A percentile compares a stretch with the other conserved stretches of the same genome.
These are phyloP conservation scores for Mormyrops attenuatus DNA, from an alignment of 2,797 vertebrate species.

Conservation along the genomic window DNA sequence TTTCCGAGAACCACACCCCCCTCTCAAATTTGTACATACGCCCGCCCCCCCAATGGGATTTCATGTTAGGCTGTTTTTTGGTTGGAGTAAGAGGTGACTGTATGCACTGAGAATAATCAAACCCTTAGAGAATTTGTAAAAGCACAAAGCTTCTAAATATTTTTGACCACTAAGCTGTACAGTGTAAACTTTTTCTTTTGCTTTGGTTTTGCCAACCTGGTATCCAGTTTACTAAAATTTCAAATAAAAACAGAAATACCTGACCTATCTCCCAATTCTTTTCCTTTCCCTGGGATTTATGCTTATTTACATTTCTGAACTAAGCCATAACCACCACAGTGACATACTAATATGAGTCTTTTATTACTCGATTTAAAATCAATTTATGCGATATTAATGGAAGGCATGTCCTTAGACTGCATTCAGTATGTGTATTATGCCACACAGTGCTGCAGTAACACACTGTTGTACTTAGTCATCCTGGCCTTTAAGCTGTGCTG, in stretches of 20 bases:
- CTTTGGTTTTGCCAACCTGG: constrained; percentile 9
- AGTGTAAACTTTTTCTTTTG: constrained; percentile 14
- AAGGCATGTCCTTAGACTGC: neutral
- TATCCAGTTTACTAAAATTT: constrained; percentile 10
- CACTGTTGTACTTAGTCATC: neutral
- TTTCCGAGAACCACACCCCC: constrained; percentile 29
- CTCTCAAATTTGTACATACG: constrained; percentile 17
- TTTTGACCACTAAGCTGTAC: constrained; percentile 10
- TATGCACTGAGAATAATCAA: neutral
- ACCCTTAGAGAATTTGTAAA: neutral
- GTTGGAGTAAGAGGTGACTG: neutral
- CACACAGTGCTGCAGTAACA: neutral
- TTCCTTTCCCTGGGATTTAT: neutral
- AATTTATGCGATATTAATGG: neutral
- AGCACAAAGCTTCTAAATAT: neutral
- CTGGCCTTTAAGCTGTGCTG: neutral
- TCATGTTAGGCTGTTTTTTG: constrained; percentile 24
- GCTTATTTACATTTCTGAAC: neutral
- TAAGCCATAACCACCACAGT: neutral
- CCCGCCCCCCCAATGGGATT: constrained; percentile 14
- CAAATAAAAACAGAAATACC: constrained; percentile 17
- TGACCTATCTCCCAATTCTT: neutral
- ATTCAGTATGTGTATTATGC: neutral
- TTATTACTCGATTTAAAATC: neutral
- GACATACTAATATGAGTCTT: neutral